These are phyloP conservation scores for Helleia helle DNA, from an alignment of 2,888 invertebrate species.

Conservation along the genomic window DNA sequence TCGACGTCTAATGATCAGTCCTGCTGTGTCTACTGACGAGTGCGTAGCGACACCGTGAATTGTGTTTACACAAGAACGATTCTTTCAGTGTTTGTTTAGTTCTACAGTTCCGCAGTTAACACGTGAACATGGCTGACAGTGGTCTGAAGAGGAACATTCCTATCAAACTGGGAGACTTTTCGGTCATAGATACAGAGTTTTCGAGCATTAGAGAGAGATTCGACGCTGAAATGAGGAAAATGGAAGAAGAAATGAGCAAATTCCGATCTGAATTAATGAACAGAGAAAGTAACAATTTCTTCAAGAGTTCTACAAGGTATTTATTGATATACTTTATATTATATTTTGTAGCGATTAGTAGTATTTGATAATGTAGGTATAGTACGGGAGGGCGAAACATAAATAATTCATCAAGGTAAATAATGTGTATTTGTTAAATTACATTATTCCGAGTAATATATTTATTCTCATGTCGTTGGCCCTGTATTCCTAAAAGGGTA, in stretches of 20 bases:
- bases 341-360: background rate
- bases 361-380: background rate
- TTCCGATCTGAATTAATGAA: conserved; percentile 95
- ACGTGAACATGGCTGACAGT: conserved; percentile 84
- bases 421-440: conserved; percentile 27
- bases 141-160: conserved; percentile 91
- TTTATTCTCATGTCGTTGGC: conserved; percentile 36
- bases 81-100: conserved; percentile 68
- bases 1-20: conserved; percentile 70
- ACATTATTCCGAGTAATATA: conserved; percentile 46
- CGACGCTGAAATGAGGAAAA: conserved; percentile 97
- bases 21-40: conserved; percentile 62
- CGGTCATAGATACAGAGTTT: conserved; percentile 97
- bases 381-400: background rate
- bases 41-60: conserved; percentile 53
- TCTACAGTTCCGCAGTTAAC: conserved; percentile 42
- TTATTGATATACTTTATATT: conserved; percentile 36
- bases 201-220: conserved; percentile 95
- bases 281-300: conserved; percentile 92
- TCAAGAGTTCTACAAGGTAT: conserved; percentile 91
- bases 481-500: conserved; percentile 61
- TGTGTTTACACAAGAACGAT: conserved; percentile 63
- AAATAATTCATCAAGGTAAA: conserved; percentile 10
- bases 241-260: conserved; percentile 98
- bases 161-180: conserved; percentile 94